These are phyloP conservation scores for Apis mellifera DNA, from an alignment of 1,140 invertebrate species.

Conservation along the genomic window DNA sequence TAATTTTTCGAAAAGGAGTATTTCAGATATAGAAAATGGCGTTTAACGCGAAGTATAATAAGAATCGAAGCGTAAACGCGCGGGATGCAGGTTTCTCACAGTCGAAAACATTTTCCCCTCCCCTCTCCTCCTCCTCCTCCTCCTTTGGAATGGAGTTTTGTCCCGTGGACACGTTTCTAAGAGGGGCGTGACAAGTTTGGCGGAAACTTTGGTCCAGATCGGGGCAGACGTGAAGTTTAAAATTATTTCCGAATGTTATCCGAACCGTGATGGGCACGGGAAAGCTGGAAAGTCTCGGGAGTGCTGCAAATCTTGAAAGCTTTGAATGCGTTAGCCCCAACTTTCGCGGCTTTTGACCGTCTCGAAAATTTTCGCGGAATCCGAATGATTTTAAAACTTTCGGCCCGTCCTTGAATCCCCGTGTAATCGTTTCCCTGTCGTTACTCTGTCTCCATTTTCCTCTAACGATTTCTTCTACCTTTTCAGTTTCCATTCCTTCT, in stretches of 20 bases:
- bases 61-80: no score
- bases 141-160: slow-evolving; percentile 29
- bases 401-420: no score
- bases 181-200: slow-evolving; percentile 35
- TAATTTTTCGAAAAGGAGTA: no score
- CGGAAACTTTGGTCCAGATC: slow-evolving; percentile 30
- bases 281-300: slow-evolving; percentile 41
- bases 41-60: neutral
- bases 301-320: slow-evolving; percentile 45
- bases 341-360: slow-evolving; percentile 29
- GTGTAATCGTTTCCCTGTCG: neutral
- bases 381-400: slow-evolving; percentile 34
- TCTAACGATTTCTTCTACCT: neutral
- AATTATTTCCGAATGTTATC: slow-evolving; percentile 53
- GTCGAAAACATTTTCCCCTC: neutral
- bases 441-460: no score
- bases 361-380: slow-evolving; percentile 29
- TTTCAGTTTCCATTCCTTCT: no score
- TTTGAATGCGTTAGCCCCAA: slow-evolving; percentile 40
- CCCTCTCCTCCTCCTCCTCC: no score
- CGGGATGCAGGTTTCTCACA: neutral
- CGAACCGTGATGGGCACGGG: slow-evolving; percentile 39
- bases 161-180: slow-evolving; percentile 28
- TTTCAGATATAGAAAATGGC: no score
- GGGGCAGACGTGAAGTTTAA: slow-evolving; percentile 41